phyloP scores from a whole-genome alignment of 2,797 vertebrate genomes.

The Octomys mimax region DNA sequence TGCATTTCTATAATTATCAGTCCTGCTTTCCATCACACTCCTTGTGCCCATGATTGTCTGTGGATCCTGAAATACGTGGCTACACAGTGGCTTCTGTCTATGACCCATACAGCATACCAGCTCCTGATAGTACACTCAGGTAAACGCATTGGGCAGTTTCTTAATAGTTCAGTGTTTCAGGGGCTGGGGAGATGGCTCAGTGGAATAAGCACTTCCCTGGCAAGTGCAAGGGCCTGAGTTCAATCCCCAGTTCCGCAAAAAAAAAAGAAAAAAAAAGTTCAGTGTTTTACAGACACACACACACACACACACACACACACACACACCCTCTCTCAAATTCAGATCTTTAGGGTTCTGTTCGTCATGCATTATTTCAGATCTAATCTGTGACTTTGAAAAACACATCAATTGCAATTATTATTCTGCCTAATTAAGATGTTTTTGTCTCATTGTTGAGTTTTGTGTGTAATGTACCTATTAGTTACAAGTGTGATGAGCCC shows the following conservation, averaged over 20 bases:
- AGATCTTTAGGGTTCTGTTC: background rate
- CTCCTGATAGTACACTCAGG: background rate
- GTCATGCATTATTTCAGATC: background rate
- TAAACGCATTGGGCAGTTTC: background rate
- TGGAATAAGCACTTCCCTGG: too few relatives aligned
- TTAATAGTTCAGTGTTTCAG: background rate
- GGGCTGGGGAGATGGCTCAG: too few relatives aligned
- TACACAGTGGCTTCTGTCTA: background rate
- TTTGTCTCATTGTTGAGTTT: slow-evolving; percentile 25
- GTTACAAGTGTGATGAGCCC: background rate
- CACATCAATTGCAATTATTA: background rate
- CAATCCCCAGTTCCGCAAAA: too few relatives aligned
- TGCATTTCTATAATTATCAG: background rate
- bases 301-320: background rate
- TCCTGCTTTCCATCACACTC: background rate
- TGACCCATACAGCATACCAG: background rate
- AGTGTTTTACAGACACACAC: background rate
- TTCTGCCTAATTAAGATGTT: background rate
- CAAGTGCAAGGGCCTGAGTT: too few relatives aligned
- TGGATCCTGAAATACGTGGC: background rate
- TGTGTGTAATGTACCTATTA: background rate
- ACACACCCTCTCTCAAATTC: background rate
- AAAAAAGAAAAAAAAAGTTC: background rate
- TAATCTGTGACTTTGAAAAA: slow-evolving; percentile 47
- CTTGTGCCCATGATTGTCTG: background rate